phyloP scores from a whole-genome alignment of 1,140 invertebrate species.

The Drosophila sulfurigaster region DNA sequence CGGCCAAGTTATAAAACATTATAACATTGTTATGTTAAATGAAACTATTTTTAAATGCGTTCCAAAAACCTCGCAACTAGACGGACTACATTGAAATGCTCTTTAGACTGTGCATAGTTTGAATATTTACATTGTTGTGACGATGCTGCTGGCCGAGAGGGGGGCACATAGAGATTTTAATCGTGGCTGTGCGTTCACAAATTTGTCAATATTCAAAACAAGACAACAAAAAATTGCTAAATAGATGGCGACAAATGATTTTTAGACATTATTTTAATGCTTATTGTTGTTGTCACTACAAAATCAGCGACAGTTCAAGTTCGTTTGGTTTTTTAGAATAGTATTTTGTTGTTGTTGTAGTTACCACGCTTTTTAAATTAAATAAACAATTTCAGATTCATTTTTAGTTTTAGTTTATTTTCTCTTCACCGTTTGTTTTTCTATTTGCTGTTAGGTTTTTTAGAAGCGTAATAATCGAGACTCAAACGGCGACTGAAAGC shows the following conservation, averaged over 20 bases:
- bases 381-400: constrained; percentile 52
- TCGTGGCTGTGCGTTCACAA: constrained; percentile 51
- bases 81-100: constrained; percentile 67
- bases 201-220: constrained; percentile 75
- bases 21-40: constrained; percentile 30
- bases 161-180: constrained; percentile 70
- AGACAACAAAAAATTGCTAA: constrained; percentile 32
- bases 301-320: constrained; percentile 73
- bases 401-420: constrained; percentile 12
- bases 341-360: constrained; percentile 36
- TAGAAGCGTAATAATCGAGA: constrained; percentile 68
- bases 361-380: constrained; percentile 58
- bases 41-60: constrained; percentile 64
- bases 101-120: constrained; percentile 60
- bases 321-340: constrained; percentile 46
- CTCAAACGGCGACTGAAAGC: constrained; percentile 65
- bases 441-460: constrained; percentile 37
- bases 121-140: constrained; percentile 44
- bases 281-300: constrained; percentile 26
- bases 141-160: neutral
- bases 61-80: constrained; percentile 1
- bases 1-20: constrained; percentile 43
- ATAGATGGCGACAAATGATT: constrained; percentile 62
- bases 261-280: constrained; percentile 35
- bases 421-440: constrained; percentile 9